A percentile compares a stretch with the other conserved stretches of the same genome.
Conservation (phyloP, 2,888 invertebrate species). For the Drosophila kuntzei region DNA sequence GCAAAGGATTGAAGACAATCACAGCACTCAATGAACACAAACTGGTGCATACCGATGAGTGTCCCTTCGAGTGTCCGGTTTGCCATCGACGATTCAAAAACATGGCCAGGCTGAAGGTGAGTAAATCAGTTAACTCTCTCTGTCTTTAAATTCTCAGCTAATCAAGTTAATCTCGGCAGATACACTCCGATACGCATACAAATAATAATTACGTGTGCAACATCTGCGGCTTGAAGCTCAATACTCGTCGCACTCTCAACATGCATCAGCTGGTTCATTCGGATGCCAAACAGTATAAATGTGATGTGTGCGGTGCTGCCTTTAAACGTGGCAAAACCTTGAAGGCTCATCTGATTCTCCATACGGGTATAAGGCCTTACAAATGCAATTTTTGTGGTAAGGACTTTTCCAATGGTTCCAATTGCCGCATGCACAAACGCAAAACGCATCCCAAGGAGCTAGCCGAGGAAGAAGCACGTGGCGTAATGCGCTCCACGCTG, state of each 20-base stretch:
- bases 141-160: background rate
- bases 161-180: constrained; percentile 50
- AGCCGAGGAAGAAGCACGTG: constrained; percentile 84
- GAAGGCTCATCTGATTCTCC: constrained; percentile 85
- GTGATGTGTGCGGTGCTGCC: constrained; percentile 83
- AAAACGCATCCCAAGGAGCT: constrained; percentile 84
- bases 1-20: constrained; percentile 85
- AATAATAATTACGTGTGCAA: constrained; percentile 85
- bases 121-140: too few relatives aligned
- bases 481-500: constrained; percentile 75
- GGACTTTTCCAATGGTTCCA: constrained; percentile 85
- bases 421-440: constrained; percentile 85
- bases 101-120: constrained; percentile 81
- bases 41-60: constrained; percentile 86
- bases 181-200: constrained; percentile 86
- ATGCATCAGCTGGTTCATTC: constrained; percentile 86
- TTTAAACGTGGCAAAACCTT: constrained; percentile 85
- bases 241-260: constrained; percentile 86
- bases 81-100: constrained; percentile 84
- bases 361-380: constrained; percentile 84
- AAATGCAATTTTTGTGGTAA: constrained; percentile 84
- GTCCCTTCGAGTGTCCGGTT: constrained; percentile 85
- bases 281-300: constrained; percentile 83
- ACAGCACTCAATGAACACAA: constrained; percentile 86
- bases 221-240: constrained; percentile 84